phyloP scores from a whole-genome alignment of 2,888 invertebrate species.

The Ctena decussata region DNA sequence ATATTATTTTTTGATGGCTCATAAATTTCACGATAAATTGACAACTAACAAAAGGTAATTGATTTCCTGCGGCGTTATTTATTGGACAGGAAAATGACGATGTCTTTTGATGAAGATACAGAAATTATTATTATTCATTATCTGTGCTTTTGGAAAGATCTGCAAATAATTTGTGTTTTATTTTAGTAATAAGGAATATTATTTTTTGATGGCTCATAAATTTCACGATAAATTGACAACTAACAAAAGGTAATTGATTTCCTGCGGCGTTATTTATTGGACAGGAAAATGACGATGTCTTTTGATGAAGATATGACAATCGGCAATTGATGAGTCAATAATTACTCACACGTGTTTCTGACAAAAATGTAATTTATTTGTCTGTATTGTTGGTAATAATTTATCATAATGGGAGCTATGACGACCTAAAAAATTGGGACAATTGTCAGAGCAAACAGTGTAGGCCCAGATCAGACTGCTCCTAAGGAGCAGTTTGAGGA shows the following conservation, averaged over 20 bases:
- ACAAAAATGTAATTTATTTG: neutral
- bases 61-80: neutral
- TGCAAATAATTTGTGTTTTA: too few species aligned
- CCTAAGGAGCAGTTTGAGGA: too few species aligned
- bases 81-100: neutral
- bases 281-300: neutral
- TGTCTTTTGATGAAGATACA: too few species aligned
- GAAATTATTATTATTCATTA: too few species aligned
- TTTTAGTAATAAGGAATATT: neutral
- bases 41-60: slow-evolving; percentile 1
- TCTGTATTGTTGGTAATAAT: neutral
- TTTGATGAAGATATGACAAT: neutral
- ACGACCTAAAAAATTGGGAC: too few species aligned
- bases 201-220: neutral
- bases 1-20: neutral
- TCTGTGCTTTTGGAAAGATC: too few species aligned
- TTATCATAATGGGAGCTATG: too few species aligned
- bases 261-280: neutral
- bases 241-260: slow-evolving; percentile 3
- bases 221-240: neutral
- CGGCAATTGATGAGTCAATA: neutral
- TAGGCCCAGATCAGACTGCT: too few species aligned
- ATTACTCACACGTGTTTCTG: neutral
- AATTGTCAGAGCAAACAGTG: too few species aligned
- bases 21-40: neutral